Evolutionary conservation across 2,113 vertebrate genomes (phyloP), one percentile per base, ranked within the genome.

Genomic region (Carollia perspicillata): DNA sequence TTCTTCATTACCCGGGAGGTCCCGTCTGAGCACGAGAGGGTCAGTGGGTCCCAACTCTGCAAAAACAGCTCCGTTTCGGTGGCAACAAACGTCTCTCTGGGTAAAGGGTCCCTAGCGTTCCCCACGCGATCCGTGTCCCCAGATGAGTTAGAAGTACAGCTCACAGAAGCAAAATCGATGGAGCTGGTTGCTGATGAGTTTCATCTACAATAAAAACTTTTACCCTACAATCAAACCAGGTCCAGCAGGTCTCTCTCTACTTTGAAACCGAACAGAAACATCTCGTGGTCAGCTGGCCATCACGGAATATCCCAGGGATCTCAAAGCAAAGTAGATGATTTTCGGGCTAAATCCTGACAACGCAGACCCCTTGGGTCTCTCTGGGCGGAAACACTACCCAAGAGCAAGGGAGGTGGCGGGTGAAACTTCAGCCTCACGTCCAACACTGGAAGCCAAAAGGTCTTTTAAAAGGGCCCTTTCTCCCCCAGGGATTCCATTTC

Each of bases 251-350:
- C 58, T 89, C 77, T 63, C 40, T 81, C 60, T 63, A 47, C 60
- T 78, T 78, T 49, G 65, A 93, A 90, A 66, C 6, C 9, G 51
- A 68, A 68, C 28, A 90, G 53, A 93, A 92, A 66, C 35, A 79
- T 1, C 44, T 40, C 2, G 63, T 6, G 33, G 77, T 72, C 81
- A 84, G 20, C 3, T 30, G 55, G 37, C 33, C 58, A 35, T 28
- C 30, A 8, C 22, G 33, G 51, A 68, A 33, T 20, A 42, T 22
- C 60, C 65, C 47, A 81, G 7, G 30, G 13, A 33, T 63, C 87
- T 90, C 58, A 16, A 0, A 17, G 49, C 68, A 65, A 23, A 93
- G 78, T 22, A 63, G 75, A 51, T 0, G 49, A 28, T 37, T 37
- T 85, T 20, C 8, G 23, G 11, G 23, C 58, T 66, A 42, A 72